Conservation (phyloP, 2,888 invertebrate species). For the Drosophila stalkeri region DNA sequence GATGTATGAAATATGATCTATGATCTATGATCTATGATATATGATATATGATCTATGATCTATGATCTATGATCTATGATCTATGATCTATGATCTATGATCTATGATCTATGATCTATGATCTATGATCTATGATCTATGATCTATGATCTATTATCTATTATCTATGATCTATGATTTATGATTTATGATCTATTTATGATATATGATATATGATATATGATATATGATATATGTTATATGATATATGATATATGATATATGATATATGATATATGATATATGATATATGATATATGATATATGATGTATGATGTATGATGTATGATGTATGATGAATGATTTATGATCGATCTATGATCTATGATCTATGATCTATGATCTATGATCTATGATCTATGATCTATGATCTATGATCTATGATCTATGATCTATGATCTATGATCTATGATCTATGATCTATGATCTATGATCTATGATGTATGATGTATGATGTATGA, state of each 20-base stretch:
- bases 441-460: too few relatives aligned
- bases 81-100: background rate
- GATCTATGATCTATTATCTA: too few relatives aligned
- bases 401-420: background rate
- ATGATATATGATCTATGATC: background rate
- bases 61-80: background rate
- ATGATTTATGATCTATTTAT: too few relatives aligned
- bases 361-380: background rate
- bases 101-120: background rate
- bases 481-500: background rate
- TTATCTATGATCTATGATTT: too few relatives aligned
- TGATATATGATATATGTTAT: background rate
- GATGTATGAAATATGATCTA: too few relatives aligned
- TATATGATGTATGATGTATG: background rate
- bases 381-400: background rate
- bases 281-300: background rate
- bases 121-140: too few relatives aligned
- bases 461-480: background rate
- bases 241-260: background rate
- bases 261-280: background rate
- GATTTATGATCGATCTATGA: background rate
- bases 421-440: background rate
- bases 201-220: background rate
- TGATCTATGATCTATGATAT: too few relatives aligned
- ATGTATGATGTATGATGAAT: background rate